Evolutionary conservation across 2,888 invertebrate genomes (phyloP), one percentile per base, ranked within the genome.

Genomic region (Dicycla oo): DNA sequence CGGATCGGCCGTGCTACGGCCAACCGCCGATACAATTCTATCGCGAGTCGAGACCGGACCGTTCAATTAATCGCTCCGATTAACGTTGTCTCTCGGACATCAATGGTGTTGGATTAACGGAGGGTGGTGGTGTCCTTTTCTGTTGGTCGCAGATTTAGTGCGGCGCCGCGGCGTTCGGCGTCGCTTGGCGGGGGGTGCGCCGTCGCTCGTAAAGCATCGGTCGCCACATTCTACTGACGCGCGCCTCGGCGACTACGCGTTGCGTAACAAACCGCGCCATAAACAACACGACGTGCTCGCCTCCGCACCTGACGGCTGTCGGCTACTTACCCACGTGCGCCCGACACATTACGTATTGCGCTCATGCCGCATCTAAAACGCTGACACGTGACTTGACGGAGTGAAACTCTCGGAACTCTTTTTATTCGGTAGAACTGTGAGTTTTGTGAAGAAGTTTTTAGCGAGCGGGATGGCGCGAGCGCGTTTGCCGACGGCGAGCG

Each of bases 211-310:
- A 96, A 96, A 96, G 89, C 95, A 95, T 95, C 95, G 95, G 93
- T 91, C 94, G 94, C 93, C 96, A 95, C 95, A 95, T 94, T 96
- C 95, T 91, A 93, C 94, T 95, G 95, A 96, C 96, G 96, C 95
- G 95, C 95, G 94, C 92, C 94, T 93, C 92, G 94, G 95, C 94
- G 95, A 95, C 94, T 93, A 95, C 95, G 95, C 95, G 95, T 95
- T 95, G 95, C 95, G 95, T 95, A 95, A 95, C 86, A 75, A 91
- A 89, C 90, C 94, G 94, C 93, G 93, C 94, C 94, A 94, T 95
- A 95, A 95, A 96, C 95, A 95, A 94, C 93, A 92, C 93, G 92
- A 92, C 94, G 93, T 92, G 92, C 88, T 91, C 90, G 88, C 88
- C 89, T 89, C 91, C 93, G 91, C 93, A 93, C 94, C 93, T 92